Base-by-base conservation (phyloP, 2,113 vertebrate species). In the Lethenteron reissneri region DNA sequence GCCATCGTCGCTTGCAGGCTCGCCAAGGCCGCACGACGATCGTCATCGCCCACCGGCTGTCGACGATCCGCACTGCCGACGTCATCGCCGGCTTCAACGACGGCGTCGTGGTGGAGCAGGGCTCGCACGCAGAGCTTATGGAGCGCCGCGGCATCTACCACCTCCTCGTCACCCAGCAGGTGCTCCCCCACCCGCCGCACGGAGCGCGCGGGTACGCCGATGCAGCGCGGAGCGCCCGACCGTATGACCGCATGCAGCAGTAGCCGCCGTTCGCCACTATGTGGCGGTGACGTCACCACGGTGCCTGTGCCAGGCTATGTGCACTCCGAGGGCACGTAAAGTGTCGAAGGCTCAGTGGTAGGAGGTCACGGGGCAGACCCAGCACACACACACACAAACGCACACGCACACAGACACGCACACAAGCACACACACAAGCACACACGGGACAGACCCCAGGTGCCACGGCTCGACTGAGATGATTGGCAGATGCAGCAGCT, bases 91-190 rank as follows among this genome's bases (percentile, higher is more conserved):
- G 78, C 0, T 80, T 85, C 77, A 78, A 80, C 19, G 80, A 82
- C 2, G 84, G 84, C 0, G 1, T 79, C 0, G 74, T 84, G 17
- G 78, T 81, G 60, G 84, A 86, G 70, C 82, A 81, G 21, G 84
- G 84, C 58, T 80, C 77, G 0, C 84, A 85, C 72, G 77, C 72
- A 3, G 79, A 84, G 7, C 83, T 86, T 64, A 85, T 86, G 83
- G 73, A 77, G 70, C 80, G 78, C 71, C 81, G 83, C 62, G 84
- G 84, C 57, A 74, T 84, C 70, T 85, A 84, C 73, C 80, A 81
- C 75, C 79, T 81, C 58, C 83, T 85, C n/a, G 80, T 85, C 58
- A 84, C 75, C 80, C 81, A 84, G 70, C 83, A 85, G 79, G 84
- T 85, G 25, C 17, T 25, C 5, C 10, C 12, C 12, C 14, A 11